Conservation (phyloP, 2,797 vertebrate species). For the Typhlichthys subterraneus region DNA sequence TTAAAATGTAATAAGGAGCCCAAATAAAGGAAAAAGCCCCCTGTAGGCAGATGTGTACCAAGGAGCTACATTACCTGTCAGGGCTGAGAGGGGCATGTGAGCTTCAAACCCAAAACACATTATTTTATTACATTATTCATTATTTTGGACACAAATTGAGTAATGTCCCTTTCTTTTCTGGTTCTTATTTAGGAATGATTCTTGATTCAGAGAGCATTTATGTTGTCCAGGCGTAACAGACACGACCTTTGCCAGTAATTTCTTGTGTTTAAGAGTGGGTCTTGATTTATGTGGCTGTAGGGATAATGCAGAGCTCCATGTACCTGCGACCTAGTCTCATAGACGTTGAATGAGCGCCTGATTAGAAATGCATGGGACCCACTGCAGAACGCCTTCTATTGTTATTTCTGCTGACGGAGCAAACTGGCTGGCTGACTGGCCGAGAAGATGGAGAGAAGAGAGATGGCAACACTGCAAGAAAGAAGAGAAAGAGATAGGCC, state of each 20-base stretch:
- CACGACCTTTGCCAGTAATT: constrained; percentile 21
- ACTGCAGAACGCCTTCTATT: constrained; percentile 55
- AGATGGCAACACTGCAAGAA: background rate
- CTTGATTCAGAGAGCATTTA: no score
- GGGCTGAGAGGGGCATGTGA: no score
- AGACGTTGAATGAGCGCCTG: constrained; percentile 52
- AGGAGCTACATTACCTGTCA: no score
- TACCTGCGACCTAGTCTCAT: constrained; percentile 51
- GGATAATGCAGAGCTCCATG: constrained; percentile 27
- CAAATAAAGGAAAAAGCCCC: no score
- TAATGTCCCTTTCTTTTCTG: no score
- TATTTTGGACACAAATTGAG: no score
- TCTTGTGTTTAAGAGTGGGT: constrained; percentile 21
- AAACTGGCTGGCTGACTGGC: constrained; percentile 17
- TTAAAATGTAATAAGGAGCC: no score
- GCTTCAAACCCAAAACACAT: no score
- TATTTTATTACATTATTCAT: no score
- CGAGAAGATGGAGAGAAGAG: constrained; percentile 35
- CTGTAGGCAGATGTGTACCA: no score
- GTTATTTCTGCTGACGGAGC: constrained; percentile 69
- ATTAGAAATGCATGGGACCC: constrained; percentile 68
- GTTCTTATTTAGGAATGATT: no score
- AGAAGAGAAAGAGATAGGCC: background rate
- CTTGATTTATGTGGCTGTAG: constrained; percentile 34
- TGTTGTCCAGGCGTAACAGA: background rate